Evolutionary conservation across 2,113 vertebrate genomes (phyloP).

Genomic region (Odocoileus virginianus): DNA sequence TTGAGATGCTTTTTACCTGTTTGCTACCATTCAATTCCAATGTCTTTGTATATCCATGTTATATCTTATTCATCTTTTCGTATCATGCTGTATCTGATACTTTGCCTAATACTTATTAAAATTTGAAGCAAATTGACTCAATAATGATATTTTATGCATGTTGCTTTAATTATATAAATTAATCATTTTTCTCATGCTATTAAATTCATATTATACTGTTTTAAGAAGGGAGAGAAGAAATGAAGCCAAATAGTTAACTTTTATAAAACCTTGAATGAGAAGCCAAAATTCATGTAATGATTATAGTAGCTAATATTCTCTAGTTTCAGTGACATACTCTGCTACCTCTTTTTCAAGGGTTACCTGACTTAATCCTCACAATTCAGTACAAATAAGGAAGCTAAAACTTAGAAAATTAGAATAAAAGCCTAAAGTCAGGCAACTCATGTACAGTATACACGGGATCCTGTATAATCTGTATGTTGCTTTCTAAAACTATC

Average conservation of each 20-base stretch:
- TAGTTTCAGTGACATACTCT: background rate
- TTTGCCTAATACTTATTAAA: background rate
- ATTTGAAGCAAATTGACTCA: background rate
- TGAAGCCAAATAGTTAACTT: background rate
- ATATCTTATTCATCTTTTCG: background rate
- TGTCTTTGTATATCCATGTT: background rate
- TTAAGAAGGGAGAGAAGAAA: background rate
- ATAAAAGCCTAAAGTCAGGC: background rate
- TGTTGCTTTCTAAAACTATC: background rate
- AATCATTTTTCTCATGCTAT: background rate
- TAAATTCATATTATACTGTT: background rate
- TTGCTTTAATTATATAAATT: conserved; percentile 12
- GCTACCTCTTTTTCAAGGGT: background rate
- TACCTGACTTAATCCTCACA: background rate
- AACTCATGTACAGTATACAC: background rate
- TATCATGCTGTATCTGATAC: background rate
- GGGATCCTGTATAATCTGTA: background rate
- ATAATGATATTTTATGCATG: background rate
- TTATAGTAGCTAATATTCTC: background rate
- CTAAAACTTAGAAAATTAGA: background rate
- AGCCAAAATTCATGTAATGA: background rate
- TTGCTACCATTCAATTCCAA: background rate
- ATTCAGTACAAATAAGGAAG: background rate
- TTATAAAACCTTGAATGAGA: background rate
- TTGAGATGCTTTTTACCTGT: background rate